Base-by-base conservation (phyloP, 1,140 invertebrate species). In the Saxidomus purpurata region DNA sequence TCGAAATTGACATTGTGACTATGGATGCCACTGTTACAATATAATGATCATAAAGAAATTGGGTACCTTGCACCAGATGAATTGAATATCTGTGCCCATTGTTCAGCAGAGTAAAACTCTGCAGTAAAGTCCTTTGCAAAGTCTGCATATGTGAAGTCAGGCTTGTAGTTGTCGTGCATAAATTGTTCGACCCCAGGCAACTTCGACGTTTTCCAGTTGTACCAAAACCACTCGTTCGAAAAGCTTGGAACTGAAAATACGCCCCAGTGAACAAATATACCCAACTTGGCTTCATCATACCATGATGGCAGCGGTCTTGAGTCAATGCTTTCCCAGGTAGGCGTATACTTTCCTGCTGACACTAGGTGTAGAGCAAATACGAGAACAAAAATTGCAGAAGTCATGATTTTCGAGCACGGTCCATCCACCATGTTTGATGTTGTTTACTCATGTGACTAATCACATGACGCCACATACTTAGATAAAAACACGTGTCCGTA, bases 231-330 rank as follows among this genome's bases (percentile, higher is more conserved):
- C 93, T 95, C 90, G 91, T 89, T 92, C 47, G 90, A 71, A 87
- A 93, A 95, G 36, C 90, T 90, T 8, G 95, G 95, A 8, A 95
- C 95, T 22, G 94, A 94, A 86, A 95, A 95, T 3, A 95, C 91
- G 34, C 94, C 94, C 94, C 94, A 95, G 77, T 95, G 94, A 11
- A 96, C 77, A 89, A 96, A 96, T 47, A 96, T 95, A 0, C 95
- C 95, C 25, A 95, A 34, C 85, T 96, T 96, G 17, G 93, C 92
- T 25, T 95, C 91, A 67, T 96, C 95, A 90, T 92, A 96, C 95
- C 95, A 96, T 25, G 25, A 8, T 0, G 86, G 86, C 13, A 88
- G 22, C n/a, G 86, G 86, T 67, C 86, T 63, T 22, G 76, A 28
- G 52, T 88, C 86, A n/a, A 88, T 67, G 43, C 76, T 80, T 36